These are phyloP conservation scores for Oligia strigilis DNA, from an alignment of 2,888 invertebrate genomes.

Conservation along the genomic window DNA sequence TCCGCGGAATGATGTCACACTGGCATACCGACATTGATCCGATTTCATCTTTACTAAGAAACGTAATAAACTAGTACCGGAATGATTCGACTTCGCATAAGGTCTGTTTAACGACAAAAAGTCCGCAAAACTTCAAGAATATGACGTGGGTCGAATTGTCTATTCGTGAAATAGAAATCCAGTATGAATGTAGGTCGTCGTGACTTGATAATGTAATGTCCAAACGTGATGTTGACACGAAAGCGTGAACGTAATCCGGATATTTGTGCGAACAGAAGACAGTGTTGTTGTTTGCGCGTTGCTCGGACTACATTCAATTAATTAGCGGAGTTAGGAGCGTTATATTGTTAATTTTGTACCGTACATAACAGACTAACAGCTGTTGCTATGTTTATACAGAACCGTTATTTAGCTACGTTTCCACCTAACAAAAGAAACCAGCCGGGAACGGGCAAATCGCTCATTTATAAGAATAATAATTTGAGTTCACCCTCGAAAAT, in stretches of 20 bases:
- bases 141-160: constrained; percentile 70
- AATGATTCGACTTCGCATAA: constrained; percentile 32
- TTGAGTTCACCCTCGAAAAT: constrained; percentile 74
- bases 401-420: constrained; percentile 68
- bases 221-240: constrained; percentile 78
- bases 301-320: constrained; percentile 41
- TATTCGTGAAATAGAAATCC: constrained; percentile 75
- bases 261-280: constrained; percentile 67
- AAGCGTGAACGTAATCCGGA: constrained; percentile 75
- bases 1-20: constrained; percentile 70
- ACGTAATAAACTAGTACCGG: constrained; percentile 25
- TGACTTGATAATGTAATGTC: constrained; percentile 78
- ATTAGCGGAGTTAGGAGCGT: constrained; percentile 47
- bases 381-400: constrained; percentile 28
- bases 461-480: constrained; percentile 77
- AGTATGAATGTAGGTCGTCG: constrained; percentile 77
- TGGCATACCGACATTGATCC: constrained; percentile 61
- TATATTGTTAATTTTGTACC: constrained; percentile 40
- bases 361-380: constrained; percentile 22
- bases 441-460: constrained; percentile 69
- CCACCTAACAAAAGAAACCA: constrained; percentile 67
- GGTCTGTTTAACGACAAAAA: constrained; percentile 42
- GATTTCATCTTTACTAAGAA: constrained; percentile 57
- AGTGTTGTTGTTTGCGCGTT: constrained; percentile 59
- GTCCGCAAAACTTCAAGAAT: constrained; percentile 43